Percentiles rank a stretch among this genome's conserved stretches.
These are phyloP conservation scores for Araneus ventricosus DNA, from an alignment of 1,140 invertebrate genomes.

Conservation along the genomic window DNA sequence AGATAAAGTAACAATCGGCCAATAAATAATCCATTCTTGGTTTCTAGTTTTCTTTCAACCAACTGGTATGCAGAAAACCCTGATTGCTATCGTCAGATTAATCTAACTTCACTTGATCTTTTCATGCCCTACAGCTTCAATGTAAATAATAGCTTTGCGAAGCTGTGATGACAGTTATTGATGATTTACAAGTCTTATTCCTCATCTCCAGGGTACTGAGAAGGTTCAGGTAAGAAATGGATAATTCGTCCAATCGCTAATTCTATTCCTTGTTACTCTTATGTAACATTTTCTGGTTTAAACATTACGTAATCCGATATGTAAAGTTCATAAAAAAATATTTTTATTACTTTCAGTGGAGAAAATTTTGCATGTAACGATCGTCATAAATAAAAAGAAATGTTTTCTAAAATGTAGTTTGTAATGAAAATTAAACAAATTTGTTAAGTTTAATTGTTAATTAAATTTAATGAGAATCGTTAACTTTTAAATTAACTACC, in stretches of 20 bases:
- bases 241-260: background rate
- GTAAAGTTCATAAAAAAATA: background rate
- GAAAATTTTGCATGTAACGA: background rate
- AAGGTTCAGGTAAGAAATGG: background rate
- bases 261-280: background rate
- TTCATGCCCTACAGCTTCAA: background rate
- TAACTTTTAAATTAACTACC: too few relatives aligned
- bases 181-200: background rate
- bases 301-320: background rate
- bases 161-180: background rate
- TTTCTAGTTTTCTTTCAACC: background rate
- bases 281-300: background rate
- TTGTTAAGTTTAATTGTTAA: too few relatives aligned
- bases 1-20: background rate
- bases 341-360: background rate
- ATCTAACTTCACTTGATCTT: background rate
- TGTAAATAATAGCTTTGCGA: slow-evolving; percentile 8
- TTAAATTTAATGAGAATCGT: too few relatives aligned
- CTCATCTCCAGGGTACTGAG: background rate
- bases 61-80: background rate
- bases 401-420: background rate
- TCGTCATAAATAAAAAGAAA: too few relatives aligned
- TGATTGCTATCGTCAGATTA: background rate
- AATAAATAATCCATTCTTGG: background rate
- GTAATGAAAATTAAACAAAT: background rate